Evolutionary conservation across 2,113 vertebrate genomes (phyloP).

Genomic region (Barbus barbus): DNA sequence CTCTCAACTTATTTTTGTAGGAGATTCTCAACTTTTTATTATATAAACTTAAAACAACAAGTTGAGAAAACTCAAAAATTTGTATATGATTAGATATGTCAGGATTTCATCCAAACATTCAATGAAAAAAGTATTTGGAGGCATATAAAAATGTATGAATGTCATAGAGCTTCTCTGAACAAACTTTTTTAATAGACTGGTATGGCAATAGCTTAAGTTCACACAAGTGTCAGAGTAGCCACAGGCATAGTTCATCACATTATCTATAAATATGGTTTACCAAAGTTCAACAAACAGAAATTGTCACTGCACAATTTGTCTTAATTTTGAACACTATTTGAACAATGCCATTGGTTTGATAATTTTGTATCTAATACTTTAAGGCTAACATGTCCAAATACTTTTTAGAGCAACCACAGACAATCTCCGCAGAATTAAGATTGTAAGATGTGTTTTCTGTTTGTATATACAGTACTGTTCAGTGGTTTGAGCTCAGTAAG

Average conservation of each 20-base stretch:
- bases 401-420: neutral
- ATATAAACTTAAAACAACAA: no score
- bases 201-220: neutral
- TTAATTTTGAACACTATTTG: neutral
- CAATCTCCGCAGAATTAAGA: neutral
- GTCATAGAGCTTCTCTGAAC: neutral
- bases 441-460: neutral
- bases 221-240: neutral
- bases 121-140: neutral
- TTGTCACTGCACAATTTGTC: neutral
- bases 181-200: neutral
- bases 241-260: neutral
- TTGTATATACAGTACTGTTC: neutral
- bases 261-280: neutral
- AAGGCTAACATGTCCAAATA: neutral
- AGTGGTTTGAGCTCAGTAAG: neutral
- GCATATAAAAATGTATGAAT: neutral
- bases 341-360: neutral
- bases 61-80: no score
- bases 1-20: no score
- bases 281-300: neutral
- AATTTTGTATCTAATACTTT: neutral
- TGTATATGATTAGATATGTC: neutral
- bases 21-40: no score
- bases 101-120: neutral